Base-by-base conservation (phyloP, 2,888 invertebrate species). In the Crematogaster levior region DNA sequence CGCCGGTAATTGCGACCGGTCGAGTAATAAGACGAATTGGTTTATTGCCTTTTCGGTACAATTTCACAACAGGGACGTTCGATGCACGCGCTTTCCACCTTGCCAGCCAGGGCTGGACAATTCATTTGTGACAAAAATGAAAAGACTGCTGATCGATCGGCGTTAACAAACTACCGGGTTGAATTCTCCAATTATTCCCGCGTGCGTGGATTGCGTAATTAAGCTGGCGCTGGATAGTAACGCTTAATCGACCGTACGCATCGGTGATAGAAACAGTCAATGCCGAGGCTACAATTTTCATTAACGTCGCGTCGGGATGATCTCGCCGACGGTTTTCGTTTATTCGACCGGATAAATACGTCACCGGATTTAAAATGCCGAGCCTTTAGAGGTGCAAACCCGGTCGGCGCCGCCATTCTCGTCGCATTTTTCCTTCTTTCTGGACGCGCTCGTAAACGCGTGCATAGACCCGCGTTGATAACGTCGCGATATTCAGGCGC, bases 191-290 rank as follows among this genome's bases (percentile, higher is more conserved):
- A 85, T 83, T 81, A 68, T 61, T 27, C 70, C 34, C 15, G 68
- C 65, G 77, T 43, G 60, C 81, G 74, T 63, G 61, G 80, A 81
- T 83, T 80, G 81, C 89, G 81, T 84, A 86, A 89, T 86, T 86
- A 86, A 89, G 81, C 86, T 53, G 81, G 63, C 43, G 48, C 74
- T 81, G 81, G 65, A 70, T 87, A 86, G 85, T 87, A 87, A 87
- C 85, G 84, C 83, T 88, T 87, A 86, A 85, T 88, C 87, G 89
- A 84, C 82, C 81, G 81, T 77, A 84, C 82, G 80, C 80, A 46
- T 70, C 77, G 70, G 66, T 73, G 88, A 86, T 88, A 51, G 80
- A 58, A 61, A 18, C 80, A 61, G 60, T 80, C 83, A 82, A 74
- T 65, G 61, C 37, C 81, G 73, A 51, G 51, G 66, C 51, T 60